A percentile compares a stretch with the other conserved stretches of the same genome.
These are phyloP conservation scores for Molossus alvarezi DNA, from an alignment of 2,797 vertebrate species.

Conservation along the genomic window DNA sequence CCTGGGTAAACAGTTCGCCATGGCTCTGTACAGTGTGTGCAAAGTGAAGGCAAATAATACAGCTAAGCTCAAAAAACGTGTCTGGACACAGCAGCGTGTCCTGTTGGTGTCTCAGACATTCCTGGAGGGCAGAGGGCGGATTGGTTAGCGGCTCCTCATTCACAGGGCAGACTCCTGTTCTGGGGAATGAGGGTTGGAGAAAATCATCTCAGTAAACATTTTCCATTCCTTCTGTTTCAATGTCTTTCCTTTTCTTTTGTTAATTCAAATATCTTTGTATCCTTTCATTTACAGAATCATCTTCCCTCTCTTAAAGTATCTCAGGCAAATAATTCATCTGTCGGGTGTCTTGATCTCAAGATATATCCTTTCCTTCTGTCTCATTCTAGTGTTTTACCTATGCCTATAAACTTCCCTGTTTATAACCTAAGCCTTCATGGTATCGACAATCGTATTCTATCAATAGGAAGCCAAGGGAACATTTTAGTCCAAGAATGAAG, in stretches of 20 bases:
- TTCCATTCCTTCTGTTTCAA: background rate
- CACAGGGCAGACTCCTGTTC: background rate
- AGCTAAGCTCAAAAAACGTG: background rate
- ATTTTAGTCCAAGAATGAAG: background rate
- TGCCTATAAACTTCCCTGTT: background rate
- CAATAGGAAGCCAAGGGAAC: background rate
- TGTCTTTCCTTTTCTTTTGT: background rate
- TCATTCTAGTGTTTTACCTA: background rate
- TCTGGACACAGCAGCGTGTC: background rate
- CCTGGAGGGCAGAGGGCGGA: background rate
- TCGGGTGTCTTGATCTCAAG: background rate
- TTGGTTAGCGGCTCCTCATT: fast-evolving
- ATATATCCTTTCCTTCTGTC: background rate
- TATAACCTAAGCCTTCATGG: background rate
- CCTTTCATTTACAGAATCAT: background rate
- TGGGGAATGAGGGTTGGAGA: background rate
- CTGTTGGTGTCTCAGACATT: background rate
- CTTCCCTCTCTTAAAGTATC: background rate
- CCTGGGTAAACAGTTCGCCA: background rate
- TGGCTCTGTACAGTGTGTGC: background rate
- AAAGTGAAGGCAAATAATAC: background rate
- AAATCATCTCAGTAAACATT: background rate
- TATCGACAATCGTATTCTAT: background rate
- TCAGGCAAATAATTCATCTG: background rate
- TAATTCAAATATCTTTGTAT: background rate